phyloP scores from a whole-genome alignment of 2,113 vertebrate species.

The Cardinalis cardinalis region DNA sequence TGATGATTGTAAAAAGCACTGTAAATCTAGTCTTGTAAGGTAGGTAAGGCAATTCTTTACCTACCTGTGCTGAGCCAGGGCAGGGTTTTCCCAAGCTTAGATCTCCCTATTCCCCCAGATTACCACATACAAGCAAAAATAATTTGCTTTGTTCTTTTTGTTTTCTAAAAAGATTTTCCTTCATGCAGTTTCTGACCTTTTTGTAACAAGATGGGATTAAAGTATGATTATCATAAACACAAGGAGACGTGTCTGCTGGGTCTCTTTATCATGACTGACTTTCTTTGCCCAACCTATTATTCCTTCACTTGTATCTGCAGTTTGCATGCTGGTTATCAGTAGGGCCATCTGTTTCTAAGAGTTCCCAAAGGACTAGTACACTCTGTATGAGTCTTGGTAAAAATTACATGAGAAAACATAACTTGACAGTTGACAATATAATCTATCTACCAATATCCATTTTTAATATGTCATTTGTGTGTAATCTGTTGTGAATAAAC shows the following conservation, averaged over 20 bases:
- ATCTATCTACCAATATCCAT: background rate
- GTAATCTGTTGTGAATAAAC: background rate
- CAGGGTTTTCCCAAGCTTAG: background rate
- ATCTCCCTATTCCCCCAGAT: background rate
- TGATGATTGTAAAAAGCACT: background rate
- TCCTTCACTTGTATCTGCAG: background rate
- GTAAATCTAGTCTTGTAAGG: background rate
- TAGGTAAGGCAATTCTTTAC: background rate
- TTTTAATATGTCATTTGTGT: background rate
- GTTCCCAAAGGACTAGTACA: background rate
- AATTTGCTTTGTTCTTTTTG: background rate
- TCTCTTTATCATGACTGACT: background rate
- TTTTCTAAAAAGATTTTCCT: background rate
- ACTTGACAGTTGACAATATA: background rate
- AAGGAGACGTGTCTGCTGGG: background rate
- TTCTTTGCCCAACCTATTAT: background rate
- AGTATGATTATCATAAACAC: background rate
- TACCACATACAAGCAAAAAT: background rate
- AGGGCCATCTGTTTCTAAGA: background rate
- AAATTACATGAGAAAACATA: background rate
- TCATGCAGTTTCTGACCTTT: background rate
- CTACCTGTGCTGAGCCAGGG: background rate
- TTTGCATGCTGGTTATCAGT: background rate
- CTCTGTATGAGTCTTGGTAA: background rate
- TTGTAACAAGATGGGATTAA: background rate